These are phyloP conservation scores for Psittacula derbiana DNA, from an alignment of 2,797 vertebrate species.

Conservation along the genomic window DNA sequence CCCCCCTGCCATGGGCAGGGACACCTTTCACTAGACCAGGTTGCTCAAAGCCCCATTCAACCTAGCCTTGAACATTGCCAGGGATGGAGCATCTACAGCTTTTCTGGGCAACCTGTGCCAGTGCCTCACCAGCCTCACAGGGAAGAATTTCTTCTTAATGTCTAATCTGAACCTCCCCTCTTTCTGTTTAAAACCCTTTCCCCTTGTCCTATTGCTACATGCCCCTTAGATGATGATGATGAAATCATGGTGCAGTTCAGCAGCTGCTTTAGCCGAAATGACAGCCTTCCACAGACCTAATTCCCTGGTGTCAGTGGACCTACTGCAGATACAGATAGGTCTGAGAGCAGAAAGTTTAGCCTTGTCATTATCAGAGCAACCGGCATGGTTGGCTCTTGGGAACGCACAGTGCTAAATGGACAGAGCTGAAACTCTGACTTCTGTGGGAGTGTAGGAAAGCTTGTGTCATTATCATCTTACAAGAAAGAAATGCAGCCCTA, in stretches of 20 bases:
- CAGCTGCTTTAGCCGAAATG: neutral
- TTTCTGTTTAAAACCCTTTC: neutral
- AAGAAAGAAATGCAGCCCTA: neutral
- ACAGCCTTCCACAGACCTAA: neutral
- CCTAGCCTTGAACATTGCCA: neutral
- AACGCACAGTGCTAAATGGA: accelerated
- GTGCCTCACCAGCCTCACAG: neutral
- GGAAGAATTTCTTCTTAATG: neutral
- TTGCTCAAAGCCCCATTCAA: neutral
- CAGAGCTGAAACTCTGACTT: neutral
- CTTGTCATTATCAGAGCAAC: neutral
- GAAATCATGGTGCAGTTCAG: neutral
- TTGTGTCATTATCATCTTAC: neutral
- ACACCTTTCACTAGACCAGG: neutral
- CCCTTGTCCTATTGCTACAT: neutral
- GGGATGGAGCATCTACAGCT: neutral
- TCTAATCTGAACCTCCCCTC: neutral
- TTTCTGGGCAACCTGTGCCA: neutral
- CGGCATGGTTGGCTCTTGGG: accelerated
- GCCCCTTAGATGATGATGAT: neutral
- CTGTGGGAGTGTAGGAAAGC: neutral
- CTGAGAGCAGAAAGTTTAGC: neutral
- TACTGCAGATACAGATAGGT: neutral
- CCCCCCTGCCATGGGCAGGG: neutral
- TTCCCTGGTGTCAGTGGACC: neutral